A percentile compares a stretch with the other conserved stretches of the same genome.
Conservation (phyloP, 2,888 invertebrate species). For the Cryptus viduatorius region DNA sequence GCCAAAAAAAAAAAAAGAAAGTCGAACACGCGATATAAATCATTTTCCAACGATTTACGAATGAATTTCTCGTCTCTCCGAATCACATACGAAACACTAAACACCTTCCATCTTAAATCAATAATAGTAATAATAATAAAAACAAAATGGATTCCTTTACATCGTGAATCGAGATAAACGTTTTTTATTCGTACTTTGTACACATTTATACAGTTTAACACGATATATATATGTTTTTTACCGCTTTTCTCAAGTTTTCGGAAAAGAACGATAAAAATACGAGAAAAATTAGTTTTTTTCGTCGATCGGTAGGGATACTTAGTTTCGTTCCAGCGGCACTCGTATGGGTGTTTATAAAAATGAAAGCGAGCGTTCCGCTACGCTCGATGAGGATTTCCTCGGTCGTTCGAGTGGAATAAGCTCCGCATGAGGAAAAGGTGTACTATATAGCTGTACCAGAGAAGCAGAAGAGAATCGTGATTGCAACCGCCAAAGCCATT, state of each 20-base stretch:
- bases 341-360: constrained; percentile 62
- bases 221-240: not conserved
- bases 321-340: not conserved
- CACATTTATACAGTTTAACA: too few species aligned
- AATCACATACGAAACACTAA: not conserved
- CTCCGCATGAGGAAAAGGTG: constrained; percentile 14
- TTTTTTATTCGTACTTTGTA: not conserved
- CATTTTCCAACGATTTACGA: not conserved
- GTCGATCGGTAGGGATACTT: not conserved
- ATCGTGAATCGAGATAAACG: too few species aligned
- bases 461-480: constrained; percentile 53
- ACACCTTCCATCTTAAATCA: too few species aligned
- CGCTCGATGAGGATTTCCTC: constrained; percentile 56
- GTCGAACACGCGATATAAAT: not conserved
- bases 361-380: constrained; percentile 69
- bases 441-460: constrained; percentile 22
- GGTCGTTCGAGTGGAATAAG: constrained; percentile 40
- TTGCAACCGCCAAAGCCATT: constrained; percentile 63
- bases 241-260: not conserved
- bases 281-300: not conserved
- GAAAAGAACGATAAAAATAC: not conserved
- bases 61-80: not conserved
- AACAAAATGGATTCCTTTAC: too few species aligned
- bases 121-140: too few species aligned
- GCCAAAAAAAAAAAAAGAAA: constrained; percentile 8